Evolutionary conservation across 2,113 vertebrate genomes (phyloP), one percentile per base, ranked within the genome.

Genomic region (Brevimyrus niger): DNA sequence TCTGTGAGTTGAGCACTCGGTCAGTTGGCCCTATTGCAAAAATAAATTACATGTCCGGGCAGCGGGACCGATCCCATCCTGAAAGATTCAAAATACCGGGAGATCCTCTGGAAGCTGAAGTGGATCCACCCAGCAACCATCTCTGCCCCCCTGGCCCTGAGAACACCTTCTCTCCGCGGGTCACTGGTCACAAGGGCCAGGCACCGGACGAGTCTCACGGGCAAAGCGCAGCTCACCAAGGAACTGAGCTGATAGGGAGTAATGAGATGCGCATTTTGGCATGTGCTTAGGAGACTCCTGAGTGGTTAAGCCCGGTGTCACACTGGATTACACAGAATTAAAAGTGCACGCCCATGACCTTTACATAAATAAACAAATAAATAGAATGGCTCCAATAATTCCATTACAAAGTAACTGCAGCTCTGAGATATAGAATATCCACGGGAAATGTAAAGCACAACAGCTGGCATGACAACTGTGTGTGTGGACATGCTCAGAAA

Each of bases 1-100:
- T 93, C 92, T 92, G 90, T 89, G 90, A 93, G 89, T 90, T 91
- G 90, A 88, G 76, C 83, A 89, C 47, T 86, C n/a, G 38, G 87
- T 46, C 23, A 88, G 38, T 21, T 88, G 38, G 58, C 85, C 38
- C 76, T 42, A 82, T 27, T 82, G 76, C 19, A 53, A 53, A 44
- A 35, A 44, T 82, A 35, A 82, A 42, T 44, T 82, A 44, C 31
- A 82, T 15, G 6, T 82, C 31, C 35, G 17, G 76, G 35, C 5
- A 42, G 35, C 17, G 3, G 38, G 19, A 82, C 17, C 1, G 15
- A 42, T 82, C 3, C 17, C 35, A 82, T 35, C 6, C 35, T 13
- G 76, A 35, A 42, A 44, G 7, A 44, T 44, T 21, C 13, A 8
- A 82, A 80, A 80, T 13, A 42, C 17, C 44, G 2, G 7, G 19